Evolutionary conservation across 2,888 invertebrate species (phyloP), one percentile per base, ranked within the genome.

Genomic region (Cerastoderma edule): DNA sequence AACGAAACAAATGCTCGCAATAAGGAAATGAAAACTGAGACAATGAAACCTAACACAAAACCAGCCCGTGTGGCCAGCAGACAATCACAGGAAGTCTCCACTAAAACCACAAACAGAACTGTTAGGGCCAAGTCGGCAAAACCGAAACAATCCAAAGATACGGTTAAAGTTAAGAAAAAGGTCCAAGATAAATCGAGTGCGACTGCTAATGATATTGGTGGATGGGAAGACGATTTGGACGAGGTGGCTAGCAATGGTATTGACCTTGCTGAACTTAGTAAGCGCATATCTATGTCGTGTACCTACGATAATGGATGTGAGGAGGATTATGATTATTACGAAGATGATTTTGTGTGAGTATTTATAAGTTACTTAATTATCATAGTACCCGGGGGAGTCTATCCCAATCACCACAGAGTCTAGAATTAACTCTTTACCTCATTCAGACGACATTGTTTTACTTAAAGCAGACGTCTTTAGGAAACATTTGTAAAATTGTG

Each of bases 261-360:
- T 13, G 53, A 53, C n/a, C 24, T 27, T 27, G 27, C 27, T 27
- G 53, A 27, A 27, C 24, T 24, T 27, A n/a, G n/a, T 24, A 27
- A 27, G 53, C 53, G 53, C 6, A 27, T 27, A 24, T 53, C 53
- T 2, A 24, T 27, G 27, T 27, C 53, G 27, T 53, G 53, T 53
- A 53, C 53, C 2, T 53, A 27, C 32, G 56, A 56, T 28, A 27
- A 56, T 56, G 56, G 30, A 4, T 56, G 32, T 32, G 56, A 56
- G 13, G 56, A 56, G n/a, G 56, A 56, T 1, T 56, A 56, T 56
- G 56, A 56, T 56, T 56, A 27, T 32, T 56, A 56, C 27, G 56
- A 56, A 16, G 56, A 56, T 30, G 56, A 56, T 56, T 56, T 32
- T 30, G 22, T 24, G 56, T 56, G 32, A 56, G 56, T 56, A 27